Evolutionary conservation across 2,797 vertebrate species (phyloP), one percentile per base, ranked within the genome.

Genomic region (Holocentrus rufus): DNA sequence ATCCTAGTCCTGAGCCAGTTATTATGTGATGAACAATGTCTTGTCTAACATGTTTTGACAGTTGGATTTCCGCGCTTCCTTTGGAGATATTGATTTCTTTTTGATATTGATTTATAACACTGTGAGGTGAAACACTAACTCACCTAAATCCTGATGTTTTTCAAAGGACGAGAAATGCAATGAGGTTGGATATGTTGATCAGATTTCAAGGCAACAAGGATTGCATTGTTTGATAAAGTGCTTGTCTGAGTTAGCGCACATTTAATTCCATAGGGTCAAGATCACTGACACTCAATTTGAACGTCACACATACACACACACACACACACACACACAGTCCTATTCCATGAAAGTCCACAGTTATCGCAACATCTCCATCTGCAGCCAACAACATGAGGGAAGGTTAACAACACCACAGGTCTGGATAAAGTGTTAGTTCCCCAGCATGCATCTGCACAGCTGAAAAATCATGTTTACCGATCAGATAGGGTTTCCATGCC

Each of bases 401-500:
- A 18, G 0, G 5, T 34, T 47, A 56, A 78, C 50, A 59, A 58
- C 23, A 31, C 13, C 34, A 9, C 14, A 14, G 53, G 10, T 14
- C 22, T 60, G 44, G 64, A 69, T 69, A 7, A 60, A 69, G 62
- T n/a, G 18, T 54, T 20, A 31, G 66, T 46, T 81, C 53, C 70
- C 11, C 39, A 17, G 61, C 55, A 69, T 10, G 61, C 22, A 49
- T 34, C 30, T 31, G 30, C 30, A 27, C 3, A 62, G n/a, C 17
- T 14, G n/a, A 20, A 13, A 65, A 22, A 50, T 1, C 58, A 23
- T 25, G 23, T 50, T 65, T 6, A 30, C 1, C 2, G 39, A 44
- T 44, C 39, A 61, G 30, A 63, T 59, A 44, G 46, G 11, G 10
- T 59, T 42, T 61, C 36, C 27, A 54, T 56, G 23, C 34, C 65